phyloP scores from a whole-genome alignment of 1,140 invertebrate species.

The Drosophila sucinea region DNA sequence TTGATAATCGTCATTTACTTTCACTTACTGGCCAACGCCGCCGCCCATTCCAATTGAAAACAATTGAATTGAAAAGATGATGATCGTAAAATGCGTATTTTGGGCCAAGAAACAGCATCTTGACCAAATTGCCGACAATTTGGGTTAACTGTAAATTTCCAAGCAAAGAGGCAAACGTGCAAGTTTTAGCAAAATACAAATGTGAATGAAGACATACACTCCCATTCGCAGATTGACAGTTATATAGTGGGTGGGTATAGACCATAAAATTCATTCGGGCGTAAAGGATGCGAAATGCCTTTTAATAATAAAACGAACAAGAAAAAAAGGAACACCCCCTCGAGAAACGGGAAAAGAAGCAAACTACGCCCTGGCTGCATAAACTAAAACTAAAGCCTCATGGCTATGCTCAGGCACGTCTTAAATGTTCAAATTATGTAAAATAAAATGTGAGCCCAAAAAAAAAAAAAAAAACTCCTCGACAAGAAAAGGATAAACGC shows the following conservation, averaged over 20 bases:
- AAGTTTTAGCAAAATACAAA: slow-evolving; percentile 74
- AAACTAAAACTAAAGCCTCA: slow-evolving; percentile 79
- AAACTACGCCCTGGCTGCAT: slow-evolving; percentile 51
- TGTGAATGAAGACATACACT: slow-evolving; percentile 55
- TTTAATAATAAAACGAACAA: slow-evolving; percentile 67
- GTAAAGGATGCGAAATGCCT: slow-evolving; percentile 76
- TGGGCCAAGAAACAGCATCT: slow-evolving; percentile 51
- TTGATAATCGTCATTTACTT: slow-evolving; percentile 57
- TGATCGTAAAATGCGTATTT: slow-evolving; percentile 44
- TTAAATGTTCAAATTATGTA: slow-evolving; percentile 82
- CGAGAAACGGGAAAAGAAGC: slow-evolving; percentile 26
- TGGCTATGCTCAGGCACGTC: slow-evolving; percentile 78
- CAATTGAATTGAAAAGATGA: slow-evolving; percentile 74
- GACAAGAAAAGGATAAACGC: slow-evolving; percentile 40
- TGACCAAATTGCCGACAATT: slow-evolving; percentile 79
- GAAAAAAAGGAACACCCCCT: not conserved
- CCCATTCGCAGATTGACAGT: slow-evolving; percentile 41
- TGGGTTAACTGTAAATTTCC: slow-evolving; percentile 78
- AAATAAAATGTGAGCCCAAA: slow-evolving; percentile 75
- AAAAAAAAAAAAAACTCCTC: slow-evolving; percentile 6
- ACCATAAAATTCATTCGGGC: slow-evolving; percentile 74
- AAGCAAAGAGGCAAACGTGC: slow-evolving; percentile 67
- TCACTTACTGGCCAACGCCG: slow-evolving; percentile 53
- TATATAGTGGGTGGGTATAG: not conserved
- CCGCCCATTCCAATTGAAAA: slow-evolving; percentile 63